These are phyloP conservation scores for Ailuropoda melanoleuca DNA, from an alignment of 2,113 vertebrate species.

Conservation along the genomic window DNA sequence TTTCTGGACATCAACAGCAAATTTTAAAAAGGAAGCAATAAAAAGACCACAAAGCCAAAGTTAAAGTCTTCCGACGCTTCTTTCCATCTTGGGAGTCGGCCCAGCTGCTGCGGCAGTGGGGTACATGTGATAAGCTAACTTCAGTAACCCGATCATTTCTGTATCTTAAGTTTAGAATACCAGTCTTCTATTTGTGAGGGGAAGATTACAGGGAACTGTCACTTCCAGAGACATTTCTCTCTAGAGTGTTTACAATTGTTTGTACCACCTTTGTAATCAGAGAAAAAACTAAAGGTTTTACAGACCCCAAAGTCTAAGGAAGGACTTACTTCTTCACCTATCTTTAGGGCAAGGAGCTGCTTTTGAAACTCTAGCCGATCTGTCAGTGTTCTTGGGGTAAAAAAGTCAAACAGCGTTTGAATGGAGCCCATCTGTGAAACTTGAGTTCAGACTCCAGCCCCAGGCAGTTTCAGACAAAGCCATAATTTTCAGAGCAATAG, in stretches of 20 bases:
- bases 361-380: neutral
- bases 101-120: neutral
- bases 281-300: neutral
- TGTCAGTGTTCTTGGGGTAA: neutral
- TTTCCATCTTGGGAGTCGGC: neutral
- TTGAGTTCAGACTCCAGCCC: neutral
- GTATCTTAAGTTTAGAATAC: neutral
- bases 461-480: constrained; percentile 54
- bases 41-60: constrained; percentile 36
- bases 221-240: constrained; percentile 6
- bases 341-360: neutral
- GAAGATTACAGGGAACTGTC: neutral
- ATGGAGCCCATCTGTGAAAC: neutral
- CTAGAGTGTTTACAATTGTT: neutral
- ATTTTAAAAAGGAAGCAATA: constrained; percentile 62
- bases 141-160: neutral
- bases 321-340: neutral
- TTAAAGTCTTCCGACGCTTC: neutral
- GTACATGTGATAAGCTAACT: neutral
- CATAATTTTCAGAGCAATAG: constrained; percentile 49
- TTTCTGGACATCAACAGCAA: neutral
- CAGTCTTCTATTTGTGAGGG: neutral
- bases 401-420: neutral
- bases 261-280: neutral
- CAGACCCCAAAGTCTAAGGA: neutral